phyloP scores from a whole-genome alignment of 2,797 vertebrate species.

The Malacoraja senta region DNA sequence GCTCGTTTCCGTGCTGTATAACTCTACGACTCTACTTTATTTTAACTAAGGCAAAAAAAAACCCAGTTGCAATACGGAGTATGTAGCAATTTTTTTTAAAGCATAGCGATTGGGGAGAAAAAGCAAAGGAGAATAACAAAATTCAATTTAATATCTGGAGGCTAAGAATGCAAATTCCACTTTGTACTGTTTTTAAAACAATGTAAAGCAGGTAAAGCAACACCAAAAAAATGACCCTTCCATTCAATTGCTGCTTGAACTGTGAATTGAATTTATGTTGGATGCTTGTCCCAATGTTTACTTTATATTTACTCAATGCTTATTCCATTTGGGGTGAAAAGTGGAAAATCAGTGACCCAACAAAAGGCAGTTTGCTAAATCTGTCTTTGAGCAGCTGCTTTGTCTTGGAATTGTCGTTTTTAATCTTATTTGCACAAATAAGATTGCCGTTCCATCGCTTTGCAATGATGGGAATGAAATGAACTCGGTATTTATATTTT shows the following conservation, averaged over 20 bases:
- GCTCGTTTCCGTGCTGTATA: too few species aligned
- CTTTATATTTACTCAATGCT: neutral
- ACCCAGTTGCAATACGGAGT: neutral
- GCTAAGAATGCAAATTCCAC: too few species aligned
- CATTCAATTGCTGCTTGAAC: neutral
- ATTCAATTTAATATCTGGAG: neutral
- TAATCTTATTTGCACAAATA: conserved; percentile 10
- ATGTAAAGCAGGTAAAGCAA: too few species aligned
- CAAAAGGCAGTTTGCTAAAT: neutral
- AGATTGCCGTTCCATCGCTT: neutral
- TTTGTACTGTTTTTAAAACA: neutral
- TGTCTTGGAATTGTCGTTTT: neutral
- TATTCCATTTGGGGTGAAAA: neutral
- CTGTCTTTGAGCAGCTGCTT: neutral
- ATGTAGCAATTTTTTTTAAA: neutral
- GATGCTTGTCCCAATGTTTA: neutral
- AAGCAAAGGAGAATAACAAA: neutral
- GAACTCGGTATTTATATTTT: neutral
- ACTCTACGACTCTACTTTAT: too few species aligned
- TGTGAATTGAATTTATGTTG: neutral
- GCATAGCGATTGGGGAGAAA: neutral
- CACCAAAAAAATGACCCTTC: neutral
- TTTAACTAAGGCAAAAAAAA: too few species aligned
- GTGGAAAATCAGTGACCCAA: conserved; percentile 10
- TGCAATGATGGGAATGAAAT: neutral